These are phyloP conservation scores for Callopanchax toddi DNA, from an alignment of 2,113 vertebrate genomes.

Conservation along the genomic window DNA sequence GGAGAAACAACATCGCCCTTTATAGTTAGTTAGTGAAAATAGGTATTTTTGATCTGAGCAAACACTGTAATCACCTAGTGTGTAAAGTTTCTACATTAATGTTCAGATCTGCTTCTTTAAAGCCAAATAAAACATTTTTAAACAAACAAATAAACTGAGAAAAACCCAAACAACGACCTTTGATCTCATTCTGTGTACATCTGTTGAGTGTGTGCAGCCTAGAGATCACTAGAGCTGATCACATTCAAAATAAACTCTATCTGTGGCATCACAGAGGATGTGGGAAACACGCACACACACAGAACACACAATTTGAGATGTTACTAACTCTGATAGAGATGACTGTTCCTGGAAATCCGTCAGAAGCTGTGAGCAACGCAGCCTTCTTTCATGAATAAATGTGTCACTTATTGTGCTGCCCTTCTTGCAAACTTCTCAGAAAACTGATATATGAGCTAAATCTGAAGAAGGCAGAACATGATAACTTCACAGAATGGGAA, in stretches of 20 bases:
- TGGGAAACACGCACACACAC: constrained; percentile 44
- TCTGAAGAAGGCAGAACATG: constrained; percentile 39
- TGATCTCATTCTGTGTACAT: constrained; percentile 6
- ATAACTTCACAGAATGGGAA: constrained; percentile 61
- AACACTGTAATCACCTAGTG: too few species aligned
- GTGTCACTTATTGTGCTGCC: constrained; percentile 59
- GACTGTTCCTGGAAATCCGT: constrained; percentile 72
- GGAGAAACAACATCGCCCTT: too few species aligned
- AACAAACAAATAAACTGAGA: constrained; percentile 5
- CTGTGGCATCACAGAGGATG: constrained; percentile 68
- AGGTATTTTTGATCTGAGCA: too few species aligned
- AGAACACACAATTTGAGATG: constrained; percentile 25
- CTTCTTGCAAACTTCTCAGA: constrained; percentile 71
- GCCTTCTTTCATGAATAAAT: constrained; percentile 60
- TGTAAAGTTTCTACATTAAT: not conserved
- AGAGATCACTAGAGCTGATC: constrained; percentile 55
- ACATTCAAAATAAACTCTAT: constrained; percentile 59
- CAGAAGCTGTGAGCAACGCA: constrained; percentile 34
- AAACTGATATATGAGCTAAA: constrained; percentile 53
- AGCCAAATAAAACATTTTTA: not conserved
- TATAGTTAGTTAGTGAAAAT: too few species aligned
- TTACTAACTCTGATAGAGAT: constrained; percentile 61
- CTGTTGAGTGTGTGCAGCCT: constrained; percentile 18
- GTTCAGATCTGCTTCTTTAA: not conserved
- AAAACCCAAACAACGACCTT: not conserved